These are phyloP conservation scores for Aphaenogaster ashmeadi DNA, from an alignment of 1,140 invertebrate species.

Conservation along the genomic window DNA sequence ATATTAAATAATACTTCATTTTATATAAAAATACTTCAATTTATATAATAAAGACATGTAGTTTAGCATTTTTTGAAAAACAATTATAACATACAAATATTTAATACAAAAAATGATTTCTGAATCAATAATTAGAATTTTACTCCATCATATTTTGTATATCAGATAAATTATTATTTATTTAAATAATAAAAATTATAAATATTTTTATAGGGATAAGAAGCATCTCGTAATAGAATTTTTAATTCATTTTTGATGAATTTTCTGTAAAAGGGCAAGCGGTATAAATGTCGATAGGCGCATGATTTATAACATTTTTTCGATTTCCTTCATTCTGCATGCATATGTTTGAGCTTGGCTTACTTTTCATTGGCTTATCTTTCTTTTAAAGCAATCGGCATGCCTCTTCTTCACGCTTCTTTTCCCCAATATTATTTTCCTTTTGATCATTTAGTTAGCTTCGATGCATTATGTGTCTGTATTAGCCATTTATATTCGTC, in stretches of 20 bases:
- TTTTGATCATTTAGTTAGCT: conserved; percentile 21
- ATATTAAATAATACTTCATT: background rate
- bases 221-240: background rate
- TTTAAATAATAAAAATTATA: conserved; percentile 9
- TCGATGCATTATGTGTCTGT: conserved; percentile 32
- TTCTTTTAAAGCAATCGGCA: conserved; percentile 31
- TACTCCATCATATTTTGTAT: background rate
- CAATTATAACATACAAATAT: background rate
- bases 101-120: background rate
- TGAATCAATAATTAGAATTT: background rate
- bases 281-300: conserved; percentile 68
- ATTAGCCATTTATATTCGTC: conserved; percentile 24
- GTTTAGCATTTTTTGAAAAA: background rate
- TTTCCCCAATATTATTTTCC: conserved; percentile 10
- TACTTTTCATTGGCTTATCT: conserved; percentile 39
- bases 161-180: conserved; percentile 7
- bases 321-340: conserved; percentile 40
- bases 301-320: conserved; percentile 62
- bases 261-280: conserved; percentile 75
- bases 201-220: background rate
- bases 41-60: background rate
- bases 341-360: conserved; percentile 26
- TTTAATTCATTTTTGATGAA: conserved; percentile 62
- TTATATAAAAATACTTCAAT: conserved; percentile 2
- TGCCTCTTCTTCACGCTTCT: conserved; percentile 10